These are phyloP conservation scores for Drosophila athabasca DNA, from an alignment of 1,140 invertebrate species.

Conservation along the genomic window DNA sequence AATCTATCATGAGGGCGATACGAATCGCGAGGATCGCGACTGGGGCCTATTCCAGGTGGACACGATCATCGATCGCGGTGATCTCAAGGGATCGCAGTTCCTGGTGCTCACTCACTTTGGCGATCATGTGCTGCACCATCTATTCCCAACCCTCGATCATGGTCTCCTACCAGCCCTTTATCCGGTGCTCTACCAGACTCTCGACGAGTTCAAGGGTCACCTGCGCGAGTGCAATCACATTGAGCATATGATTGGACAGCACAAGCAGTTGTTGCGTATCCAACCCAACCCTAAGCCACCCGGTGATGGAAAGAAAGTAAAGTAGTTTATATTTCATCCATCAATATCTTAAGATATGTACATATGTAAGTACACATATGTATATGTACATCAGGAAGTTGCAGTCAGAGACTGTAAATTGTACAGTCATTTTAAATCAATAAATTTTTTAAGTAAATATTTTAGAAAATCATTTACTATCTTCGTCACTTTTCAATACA, in stretches of 20 bases:
- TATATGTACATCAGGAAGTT: too few relatives aligned
- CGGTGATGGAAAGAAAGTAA: slow-evolving; percentile 45
- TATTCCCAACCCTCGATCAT: slow-evolving; percentile 93
- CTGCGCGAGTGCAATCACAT: slow-evolving; percentile 85
- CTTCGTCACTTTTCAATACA: too few relatives aligned
- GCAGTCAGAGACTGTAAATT: too few relatives aligned
- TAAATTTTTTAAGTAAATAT: too few relatives aligned
- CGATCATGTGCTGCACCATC: slow-evolving; percentile 91
- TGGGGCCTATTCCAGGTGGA: slow-evolving; percentile 92
- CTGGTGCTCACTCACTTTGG: slow-evolving; percentile 90
- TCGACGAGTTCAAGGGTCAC: slow-evolving; percentile 88
- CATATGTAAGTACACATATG: background rate
- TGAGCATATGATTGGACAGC: slow-evolving; percentile 88
- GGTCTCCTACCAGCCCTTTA: slow-evolving; percentile 87
- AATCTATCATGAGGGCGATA: slow-evolving; percentile 93
- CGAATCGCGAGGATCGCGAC: slow-evolving; percentile 87
- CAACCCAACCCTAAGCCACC: slow-evolving; percentile 83
- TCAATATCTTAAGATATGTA: background rate
- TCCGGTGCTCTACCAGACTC: slow-evolving; percentile 87
- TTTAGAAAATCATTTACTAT: too few relatives aligned
- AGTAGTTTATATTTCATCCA: background rate
- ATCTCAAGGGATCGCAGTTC: slow-evolving; percentile 89
- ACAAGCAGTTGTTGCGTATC: slow-evolving; percentile 87
- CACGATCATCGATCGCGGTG: slow-evolving; percentile 88
- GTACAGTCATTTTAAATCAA: too few relatives aligned